Evolutionary conservation across 2,113 vertebrate species (phyloP).

Genomic region (Paracanthobrama guichenoti): DNA sequence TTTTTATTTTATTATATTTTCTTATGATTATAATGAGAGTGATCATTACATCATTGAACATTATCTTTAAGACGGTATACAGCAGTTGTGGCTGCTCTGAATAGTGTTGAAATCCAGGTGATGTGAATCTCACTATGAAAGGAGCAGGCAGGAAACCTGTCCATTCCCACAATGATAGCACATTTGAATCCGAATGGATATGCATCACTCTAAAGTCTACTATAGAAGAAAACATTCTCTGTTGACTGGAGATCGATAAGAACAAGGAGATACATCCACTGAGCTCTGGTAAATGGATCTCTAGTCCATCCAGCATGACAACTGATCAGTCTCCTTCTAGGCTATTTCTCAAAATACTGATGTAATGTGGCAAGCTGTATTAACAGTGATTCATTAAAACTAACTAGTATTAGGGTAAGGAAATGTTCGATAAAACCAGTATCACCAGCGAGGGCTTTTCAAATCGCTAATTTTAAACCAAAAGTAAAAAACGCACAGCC

Average conservation of each 20-base stretch:
- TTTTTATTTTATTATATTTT: too few species aligned
- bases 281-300: slow-evolving; percentile 4
- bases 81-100: neutral
- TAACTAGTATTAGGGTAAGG: too few species aligned
- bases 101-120: neutral
- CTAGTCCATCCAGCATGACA: slow-evolving; percentile 18
- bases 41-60: neutral
- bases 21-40: neutral
- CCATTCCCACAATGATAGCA: neutral
- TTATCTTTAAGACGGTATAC: neutral
- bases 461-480: too few species aligned
- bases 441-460: too few species aligned
- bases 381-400: neutral
- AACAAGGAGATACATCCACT: neutral
- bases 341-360: neutral
- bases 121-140: neutral
- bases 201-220: neutral
- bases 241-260: slow-evolving; percentile 18
- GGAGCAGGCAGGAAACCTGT: neutral
- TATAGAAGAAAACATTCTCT: neutral
- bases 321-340: slow-evolving; percentile 24
- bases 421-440: too few species aligned
- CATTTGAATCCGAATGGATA: neutral
- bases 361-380: neutral
- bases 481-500: too few species aligned